Evolutionary conservation across 2,888 invertebrate species (phyloP), one percentile per base, ranked within the genome.

Genomic region (Rotaria magnacalcarata): DNA sequence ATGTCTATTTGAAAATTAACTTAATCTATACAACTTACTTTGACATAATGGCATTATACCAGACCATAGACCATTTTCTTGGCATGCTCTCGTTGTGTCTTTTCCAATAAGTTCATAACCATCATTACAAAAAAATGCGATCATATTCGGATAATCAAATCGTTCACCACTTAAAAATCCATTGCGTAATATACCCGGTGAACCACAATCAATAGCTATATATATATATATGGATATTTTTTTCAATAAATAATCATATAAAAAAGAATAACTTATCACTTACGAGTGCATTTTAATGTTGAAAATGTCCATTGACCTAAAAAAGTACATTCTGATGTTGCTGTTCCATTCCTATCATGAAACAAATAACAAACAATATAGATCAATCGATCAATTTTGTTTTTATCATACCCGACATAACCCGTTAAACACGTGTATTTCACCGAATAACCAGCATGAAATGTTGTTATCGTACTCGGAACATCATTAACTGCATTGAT

Each of bases 381-480:
- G 34, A 21, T 27, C 24, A 24, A 47, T 19, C 10, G 1, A 3
- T 58, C 21, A 8, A 19, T 24, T 80, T 19, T n/a, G n/a, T 14
- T 47, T 47, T 2, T 1, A n/a, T n/a, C 47, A 47, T 80, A 80
- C 80, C 80, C 80, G n/a, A 24, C 47, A 80, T 47, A 80, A 47
- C 80, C 80, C 10, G 43, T 80, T 47, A 80, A 11, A 47, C 80
- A 80, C n/a, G 43, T 80, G n/a, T 80, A 80, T 80, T 47, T 43
- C 47, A 47, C n/a, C n/a, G 80, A 80, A 80, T 80, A 80, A n/a
- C 80, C 47, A 80, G 47, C 80, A 80, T 80, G 80, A 80, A 80
- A 80, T 80, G 80, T 80, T 24, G 47, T n/a, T 11, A 80, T 47
- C 3, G 47, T 80, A 80, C 80, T 80, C 14, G 80, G 80, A 47